These are phyloP conservation scores for Raja brachyura DNA, from an alignment of 2,113 vertebrate species.

Conservation along the genomic window DNA sequence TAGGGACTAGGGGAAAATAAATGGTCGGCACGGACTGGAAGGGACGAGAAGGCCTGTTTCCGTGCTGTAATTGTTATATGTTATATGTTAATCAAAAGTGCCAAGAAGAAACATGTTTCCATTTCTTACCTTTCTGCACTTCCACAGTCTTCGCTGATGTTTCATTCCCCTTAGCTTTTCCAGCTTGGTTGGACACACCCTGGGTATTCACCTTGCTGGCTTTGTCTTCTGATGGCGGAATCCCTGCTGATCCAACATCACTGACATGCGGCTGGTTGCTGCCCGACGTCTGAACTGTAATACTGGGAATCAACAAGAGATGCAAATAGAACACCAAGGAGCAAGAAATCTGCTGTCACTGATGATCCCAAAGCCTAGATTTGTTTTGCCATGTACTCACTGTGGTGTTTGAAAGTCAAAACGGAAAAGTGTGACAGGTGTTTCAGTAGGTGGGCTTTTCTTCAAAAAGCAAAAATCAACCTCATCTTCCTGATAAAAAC, in stretches of 20 bases:
- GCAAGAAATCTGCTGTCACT: background rate
- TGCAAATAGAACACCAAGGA: background rate
- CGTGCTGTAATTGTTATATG: too few relatives aligned
- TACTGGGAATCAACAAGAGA: conserved; percentile 1
- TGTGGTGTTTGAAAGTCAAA: conserved; percentile 54
- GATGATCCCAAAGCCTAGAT: background rate
- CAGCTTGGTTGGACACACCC: background rate
- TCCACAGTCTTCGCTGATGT: background rate
- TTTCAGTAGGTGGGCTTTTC: conserved; percentile 51
- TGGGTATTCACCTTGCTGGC: background rate
- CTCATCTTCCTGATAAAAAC: conserved; percentile 63
- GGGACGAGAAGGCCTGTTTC: too few relatives aligned
- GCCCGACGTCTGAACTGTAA: background rate
- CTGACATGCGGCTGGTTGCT: background rate
- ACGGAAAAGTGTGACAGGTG: conserved; percentile 61
- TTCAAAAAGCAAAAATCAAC: conserved; percentile 67
- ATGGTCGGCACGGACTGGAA: too few relatives aligned
- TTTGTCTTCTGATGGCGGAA: background rate
- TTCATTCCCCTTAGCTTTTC: background rate
- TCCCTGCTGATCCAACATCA: background rate
- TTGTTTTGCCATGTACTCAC: conserved; percentile 54
- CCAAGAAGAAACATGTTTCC: background rate
- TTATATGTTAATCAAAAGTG: too few relatives aligned
- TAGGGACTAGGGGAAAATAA: too few relatives aligned
- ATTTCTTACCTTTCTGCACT: background rate